A percentile compares a stretch with the other conserved stretches of the same genome.
Evolutionary conservation across 2,113 vertebrate species (phyloP).

Genomic region (Callospermophilus lateralis): DNA sequence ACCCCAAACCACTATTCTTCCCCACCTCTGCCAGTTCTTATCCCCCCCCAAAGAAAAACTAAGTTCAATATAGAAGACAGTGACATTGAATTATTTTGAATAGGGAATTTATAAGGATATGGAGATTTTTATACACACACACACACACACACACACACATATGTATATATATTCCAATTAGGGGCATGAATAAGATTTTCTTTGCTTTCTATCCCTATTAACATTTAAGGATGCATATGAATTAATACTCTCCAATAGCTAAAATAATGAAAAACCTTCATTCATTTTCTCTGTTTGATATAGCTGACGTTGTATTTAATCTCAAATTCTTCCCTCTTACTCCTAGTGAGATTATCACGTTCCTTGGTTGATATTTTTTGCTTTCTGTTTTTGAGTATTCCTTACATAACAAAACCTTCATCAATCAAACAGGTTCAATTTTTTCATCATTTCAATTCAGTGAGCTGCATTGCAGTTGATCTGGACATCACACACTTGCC

Average conservation of each 20-base stretch:
- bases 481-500: background rate
- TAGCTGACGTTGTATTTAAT: background rate
- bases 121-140: background rate
- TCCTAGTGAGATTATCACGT: background rate
- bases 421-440: constrained; percentile 57
- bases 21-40: background rate
- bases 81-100: constrained; percentile 18
- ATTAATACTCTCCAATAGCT: background rate
- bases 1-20: background rate
- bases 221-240: background rate
- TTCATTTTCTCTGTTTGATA: constrained; percentile 41
- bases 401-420: background rate
- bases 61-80: background rate
- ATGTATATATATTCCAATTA: background rate
- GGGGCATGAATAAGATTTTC: background rate
- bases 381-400: background rate
- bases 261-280: constrained; percentile 9
- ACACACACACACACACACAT: background rate
- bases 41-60: background rate
- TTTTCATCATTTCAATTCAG: constrained; percentile 62
- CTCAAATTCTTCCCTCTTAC: background rate
- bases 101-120: background rate
- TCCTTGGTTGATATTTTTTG: background rate
- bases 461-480: constrained; percentile 56
- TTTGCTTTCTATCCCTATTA: background rate